These are phyloP conservation scores for Ceratitis capitata DNA, from an alignment of 1,140 invertebrate species.

Conservation along the genomic window DNA sequence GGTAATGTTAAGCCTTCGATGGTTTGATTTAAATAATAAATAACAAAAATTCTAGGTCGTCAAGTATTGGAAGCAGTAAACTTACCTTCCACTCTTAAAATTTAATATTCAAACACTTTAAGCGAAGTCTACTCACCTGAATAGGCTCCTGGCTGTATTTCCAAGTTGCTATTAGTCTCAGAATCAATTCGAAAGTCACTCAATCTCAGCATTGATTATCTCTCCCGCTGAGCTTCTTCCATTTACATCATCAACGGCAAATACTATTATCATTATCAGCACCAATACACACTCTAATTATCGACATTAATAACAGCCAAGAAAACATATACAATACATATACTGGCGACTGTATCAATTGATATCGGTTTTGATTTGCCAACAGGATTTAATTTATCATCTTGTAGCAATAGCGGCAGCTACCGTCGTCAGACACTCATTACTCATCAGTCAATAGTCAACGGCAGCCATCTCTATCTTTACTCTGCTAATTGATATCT, in stretches of 20 bases:
- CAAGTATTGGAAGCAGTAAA: too few species aligned
- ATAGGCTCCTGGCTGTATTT: background rate
- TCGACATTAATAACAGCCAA: background rate
- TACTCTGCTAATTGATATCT: slow-evolving; percentile 24
- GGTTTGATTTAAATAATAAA: too few species aligned
- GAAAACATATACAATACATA: too few species aligned
- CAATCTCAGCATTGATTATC: background rate
- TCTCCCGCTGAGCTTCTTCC: background rate
- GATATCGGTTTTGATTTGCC: background rate
- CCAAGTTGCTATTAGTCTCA: background rate
- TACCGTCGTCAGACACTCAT: background rate
- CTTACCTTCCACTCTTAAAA: too few species aligned
- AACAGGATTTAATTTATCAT: background rate
- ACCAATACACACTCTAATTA: background rate
- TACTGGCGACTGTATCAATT: background rate
- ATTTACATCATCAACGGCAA: background rate
- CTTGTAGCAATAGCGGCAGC: background rate
- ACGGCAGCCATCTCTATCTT: background rate
- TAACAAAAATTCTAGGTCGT: too few species aligned
- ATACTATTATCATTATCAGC: background rate
- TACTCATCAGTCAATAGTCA: background rate
- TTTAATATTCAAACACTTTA: background rate
- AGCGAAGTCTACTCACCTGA: background rate
- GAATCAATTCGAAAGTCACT: background rate
- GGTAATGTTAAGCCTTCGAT: too few species aligned